Percentiles rank a stretch among this genome's conserved stretches.
phyloP scores from a whole-genome alignment of 2,888 invertebrate species.

The Cosmia pyralina region DNA sequence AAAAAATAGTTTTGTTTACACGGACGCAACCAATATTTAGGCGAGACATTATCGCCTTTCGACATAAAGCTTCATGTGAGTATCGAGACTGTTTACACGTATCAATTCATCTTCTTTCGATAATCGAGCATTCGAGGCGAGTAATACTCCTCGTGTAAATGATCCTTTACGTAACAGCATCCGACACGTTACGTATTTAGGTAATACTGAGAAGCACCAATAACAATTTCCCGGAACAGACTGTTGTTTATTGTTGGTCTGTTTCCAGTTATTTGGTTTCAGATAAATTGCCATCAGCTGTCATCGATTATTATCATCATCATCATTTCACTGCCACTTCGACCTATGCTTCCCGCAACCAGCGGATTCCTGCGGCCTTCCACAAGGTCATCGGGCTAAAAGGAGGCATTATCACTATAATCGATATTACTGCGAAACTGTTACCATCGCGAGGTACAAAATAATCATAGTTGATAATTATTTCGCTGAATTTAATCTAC shows the following conservation, averaged over 20 bases:
- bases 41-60: background rate
- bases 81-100: background rate
- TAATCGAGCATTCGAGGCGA: background rate
- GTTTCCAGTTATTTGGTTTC: constrained; percentile 15
- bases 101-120: background rate
- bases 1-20: background rate
- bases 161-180: constrained; percentile 6
- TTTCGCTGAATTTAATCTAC: background rate
- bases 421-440: background rate
- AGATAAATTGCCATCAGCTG: constrained; percentile 1
- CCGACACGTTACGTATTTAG: constrained; percentile 6
- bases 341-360: too few species aligned
- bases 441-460: background rate
- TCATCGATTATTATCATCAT: too few species aligned
- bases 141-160: background rate
- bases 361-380: too few species aligned
- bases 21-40: background rate
- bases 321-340: too few species aligned
- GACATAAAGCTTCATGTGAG: background rate
- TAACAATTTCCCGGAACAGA: constrained; percentile 19
- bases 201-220: constrained; percentile 7
- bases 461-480: background rate
- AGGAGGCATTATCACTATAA: background rate
- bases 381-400: too few species aligned
- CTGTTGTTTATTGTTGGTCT: constrained; percentile 15